A percentile compares a stretch with the other conserved stretches of the same genome.
Evolutionary conservation across 37 sponge, comb jelly and placozoan species (phyloP).

Genomic region (Chondrilla cf. caribensis): DNA sequence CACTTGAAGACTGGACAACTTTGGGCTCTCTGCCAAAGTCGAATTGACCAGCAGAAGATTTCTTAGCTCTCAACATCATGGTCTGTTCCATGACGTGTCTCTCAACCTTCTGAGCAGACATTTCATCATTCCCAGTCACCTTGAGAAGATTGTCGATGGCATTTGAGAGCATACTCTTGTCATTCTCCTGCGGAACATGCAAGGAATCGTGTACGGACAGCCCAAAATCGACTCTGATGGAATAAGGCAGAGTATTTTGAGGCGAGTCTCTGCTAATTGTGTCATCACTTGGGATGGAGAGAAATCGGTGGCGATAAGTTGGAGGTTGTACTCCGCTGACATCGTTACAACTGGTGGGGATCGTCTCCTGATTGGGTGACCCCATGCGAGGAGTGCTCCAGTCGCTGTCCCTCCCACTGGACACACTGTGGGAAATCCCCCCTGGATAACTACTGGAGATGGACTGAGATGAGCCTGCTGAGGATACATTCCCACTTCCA

Average conservation of each 20-base stretch:
- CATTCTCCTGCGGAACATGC: background rate
- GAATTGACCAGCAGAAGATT: background rate
- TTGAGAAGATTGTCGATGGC: slow-evolving; percentile 12
- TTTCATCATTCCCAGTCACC: slow-evolving; percentile 26
- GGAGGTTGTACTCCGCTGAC: too few species aligned
- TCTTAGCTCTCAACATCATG: background rate
- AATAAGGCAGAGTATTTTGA: background rate
- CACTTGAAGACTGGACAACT: background rate
- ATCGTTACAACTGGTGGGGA: too few species aligned
- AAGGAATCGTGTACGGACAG: background rate
- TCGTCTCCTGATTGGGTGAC: too few species aligned
- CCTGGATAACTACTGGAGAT: too few species aligned
- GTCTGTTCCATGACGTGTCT: slow-evolving; percentile 14
- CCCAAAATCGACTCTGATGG: slow-evolving; percentile 11
- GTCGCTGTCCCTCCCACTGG: too few species aligned
- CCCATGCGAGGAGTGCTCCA: too few species aligned
- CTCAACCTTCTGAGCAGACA: slow-evolving; percentile 15
- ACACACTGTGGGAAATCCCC: too few species aligned
- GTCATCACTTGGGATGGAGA: slow-evolving; percentile 1
- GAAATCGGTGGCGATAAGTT: background rate
- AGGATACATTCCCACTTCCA: too few species aligned
- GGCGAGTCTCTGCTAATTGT: too few species aligned
- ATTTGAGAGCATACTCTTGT: background rate
- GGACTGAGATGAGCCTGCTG: too few species aligned
- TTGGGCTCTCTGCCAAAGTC: background rate